phyloP scores from a whole-genome alignment of 1,140 invertebrate species.

The Gerris buenoi region DNA sequence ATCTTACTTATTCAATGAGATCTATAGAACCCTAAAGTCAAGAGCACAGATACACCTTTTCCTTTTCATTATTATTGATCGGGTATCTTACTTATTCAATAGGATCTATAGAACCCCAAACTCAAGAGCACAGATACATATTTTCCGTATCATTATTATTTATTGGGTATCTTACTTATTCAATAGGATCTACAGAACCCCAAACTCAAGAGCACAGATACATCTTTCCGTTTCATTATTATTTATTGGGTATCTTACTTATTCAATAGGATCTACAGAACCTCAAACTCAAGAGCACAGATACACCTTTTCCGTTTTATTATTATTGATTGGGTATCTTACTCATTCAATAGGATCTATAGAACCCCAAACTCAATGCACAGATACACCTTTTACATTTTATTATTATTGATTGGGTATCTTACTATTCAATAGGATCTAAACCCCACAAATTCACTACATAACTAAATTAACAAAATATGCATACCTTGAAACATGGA shows the following conservation, averaged over 20 bases:
- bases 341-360: too few species aligned
- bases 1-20: not conserved
- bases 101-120: too few species aligned
- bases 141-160: not conserved
- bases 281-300: too few species aligned
- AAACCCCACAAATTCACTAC: not conserved
- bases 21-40: too few species aligned
- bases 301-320: too few species aligned
- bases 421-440: not conserved
- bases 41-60: not conserved
- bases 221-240: not conserved
- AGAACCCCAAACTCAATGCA: too few species aligned
- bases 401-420: not conserved
- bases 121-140: too few species aligned
- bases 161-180: not conserved
- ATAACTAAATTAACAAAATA: not conserved
- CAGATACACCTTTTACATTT: not conserved
- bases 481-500: constrained; percentile 77
- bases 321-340: too few species aligned
- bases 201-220: too few species aligned
- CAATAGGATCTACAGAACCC: not conserved
- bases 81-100: not conserved
- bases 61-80: not conserved
- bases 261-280: not conserved
- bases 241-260: not conserved